Conservation (phyloP, 2,113 vertebrate species). For the Elephantulus edwardii region DNA sequence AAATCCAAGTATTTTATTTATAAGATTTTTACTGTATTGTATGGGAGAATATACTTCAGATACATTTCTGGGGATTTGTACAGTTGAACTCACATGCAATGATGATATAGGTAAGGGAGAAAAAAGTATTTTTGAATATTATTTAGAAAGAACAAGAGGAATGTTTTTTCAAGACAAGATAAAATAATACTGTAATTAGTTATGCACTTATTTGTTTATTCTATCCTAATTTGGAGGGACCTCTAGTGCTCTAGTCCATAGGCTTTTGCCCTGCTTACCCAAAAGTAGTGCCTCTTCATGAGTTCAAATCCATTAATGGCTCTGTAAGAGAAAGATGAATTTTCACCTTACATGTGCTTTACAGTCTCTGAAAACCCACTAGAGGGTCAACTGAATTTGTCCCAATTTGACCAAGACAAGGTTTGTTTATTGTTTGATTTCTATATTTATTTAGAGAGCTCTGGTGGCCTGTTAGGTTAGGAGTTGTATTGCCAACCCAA, state of each 20-base stretch:
- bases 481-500: no score
- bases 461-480: no score
- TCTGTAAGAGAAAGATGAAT: not conserved
- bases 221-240: not conserved
- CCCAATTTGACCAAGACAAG: no score
- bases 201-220: not conserved
- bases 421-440: no score
- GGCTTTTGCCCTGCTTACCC: no score
- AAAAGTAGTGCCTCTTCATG: no score
- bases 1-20: slow-evolving; percentile 6
- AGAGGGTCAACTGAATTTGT: no score
- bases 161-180: not conserved
- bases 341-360: not conserved
- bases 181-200: not conserved
- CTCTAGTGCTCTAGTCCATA: not conserved
- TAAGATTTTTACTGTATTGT: not conserved
- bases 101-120: not conserved
- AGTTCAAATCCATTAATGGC: no score
- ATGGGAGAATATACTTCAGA: not conserved
- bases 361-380: no score
- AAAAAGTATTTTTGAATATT: not conserved
- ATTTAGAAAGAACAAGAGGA: slow-evolving; percentile 14
- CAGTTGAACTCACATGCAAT: not conserved
- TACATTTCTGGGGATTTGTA: not conserved
- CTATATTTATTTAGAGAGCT: no score